Evolutionary conservation across 2,888 invertebrate species (phyloP).

Genomic region (Hyppa rectilinea): DNA sequence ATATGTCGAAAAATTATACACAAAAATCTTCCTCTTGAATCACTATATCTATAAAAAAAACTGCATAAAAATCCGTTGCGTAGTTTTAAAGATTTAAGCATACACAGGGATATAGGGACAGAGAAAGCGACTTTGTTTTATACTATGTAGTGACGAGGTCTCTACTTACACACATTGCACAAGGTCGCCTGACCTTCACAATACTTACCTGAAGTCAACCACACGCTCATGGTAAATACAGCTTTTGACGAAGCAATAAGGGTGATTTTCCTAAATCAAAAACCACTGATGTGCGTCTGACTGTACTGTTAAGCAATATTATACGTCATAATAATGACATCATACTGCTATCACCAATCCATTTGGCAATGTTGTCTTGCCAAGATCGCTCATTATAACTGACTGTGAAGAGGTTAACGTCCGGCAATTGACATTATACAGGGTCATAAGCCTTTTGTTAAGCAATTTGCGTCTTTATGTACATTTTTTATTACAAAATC

Average conservation of each 20-base stretch:
- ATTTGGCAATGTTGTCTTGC: conserved; percentile 34
- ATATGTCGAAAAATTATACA: too few relatives aligned
- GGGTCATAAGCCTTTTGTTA: neutral
- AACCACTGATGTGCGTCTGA: neutral
- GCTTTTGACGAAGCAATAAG: neutral
- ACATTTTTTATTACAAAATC: neutral
- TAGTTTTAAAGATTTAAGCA: too few relatives aligned
- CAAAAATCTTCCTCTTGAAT: too few relatives aligned
- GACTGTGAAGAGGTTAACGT: conserved; percentile 16
- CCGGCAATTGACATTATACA: conserved; percentile 7
- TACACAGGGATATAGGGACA: too few relatives aligned
- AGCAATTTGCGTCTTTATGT: neutral
- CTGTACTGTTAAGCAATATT: neutral
- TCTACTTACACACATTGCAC: too few relatives aligned
- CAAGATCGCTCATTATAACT: conserved; percentile 39
- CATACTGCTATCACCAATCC: conserved; percentile 13
- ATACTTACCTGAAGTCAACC: neutral
- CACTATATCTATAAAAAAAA: too few relatives aligned
- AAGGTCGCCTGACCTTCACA: too few relatives aligned
- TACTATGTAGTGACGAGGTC: too few relatives aligned
- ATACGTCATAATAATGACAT: conserved; percentile 12
- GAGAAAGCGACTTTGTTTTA: too few relatives aligned
- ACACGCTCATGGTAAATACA: neutral
- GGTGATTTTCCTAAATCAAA: neutral
- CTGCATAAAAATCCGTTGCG: too few relatives aligned